A percentile compares a stretch with the other conserved stretches of the same genome.
These are phyloP conservation scores for Caretta caretta DNA, from an alignment of 2,113 vertebrate species.

Conservation along the genomic window DNA sequence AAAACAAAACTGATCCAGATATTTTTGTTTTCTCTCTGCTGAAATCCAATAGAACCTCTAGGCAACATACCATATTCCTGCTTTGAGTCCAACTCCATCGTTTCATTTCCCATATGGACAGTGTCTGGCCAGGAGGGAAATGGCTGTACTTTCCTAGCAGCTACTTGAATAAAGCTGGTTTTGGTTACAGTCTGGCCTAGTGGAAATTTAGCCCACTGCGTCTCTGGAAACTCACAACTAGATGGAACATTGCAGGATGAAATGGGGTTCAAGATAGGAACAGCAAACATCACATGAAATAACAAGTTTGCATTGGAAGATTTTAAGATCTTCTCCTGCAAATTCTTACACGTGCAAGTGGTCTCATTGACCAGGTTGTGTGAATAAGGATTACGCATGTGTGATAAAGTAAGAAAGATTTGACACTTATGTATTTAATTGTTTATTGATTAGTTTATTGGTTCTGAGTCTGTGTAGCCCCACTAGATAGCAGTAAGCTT, in stretches of 20 bases:
- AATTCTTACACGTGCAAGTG: not conserved
- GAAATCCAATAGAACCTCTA: conserved; percentile 43
- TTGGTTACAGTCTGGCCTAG: not conserved
- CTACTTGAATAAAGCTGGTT: not conserved
- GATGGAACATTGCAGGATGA: not conserved
- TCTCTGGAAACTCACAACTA: conserved; percentile 16
- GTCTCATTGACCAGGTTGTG: not conserved
- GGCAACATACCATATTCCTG: conserved; percentile 12
- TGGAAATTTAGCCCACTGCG: conserved; percentile 41
- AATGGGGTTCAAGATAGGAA: not conserved
- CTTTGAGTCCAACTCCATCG: not conserved
- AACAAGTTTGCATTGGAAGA: not conserved
- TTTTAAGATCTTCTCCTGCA: not conserved
- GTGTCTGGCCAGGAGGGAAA: conserved; percentile 62
- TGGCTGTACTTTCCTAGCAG: conserved; percentile 29
- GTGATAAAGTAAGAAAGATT: not conserved
- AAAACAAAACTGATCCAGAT: not conserved
- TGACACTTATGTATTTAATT: not conserved
- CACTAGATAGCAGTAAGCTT: not conserved
- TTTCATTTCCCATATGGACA: conserved; percentile 27
- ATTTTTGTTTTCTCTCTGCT: not conserved
- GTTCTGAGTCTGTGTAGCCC: not conserved
- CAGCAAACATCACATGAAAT: not conserved
- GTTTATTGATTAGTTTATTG: not conserved
- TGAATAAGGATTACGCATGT: not conserved